Conservation (phyloP, 2,797 vertebrate genomes). For the Sebastes minor region DNA sequence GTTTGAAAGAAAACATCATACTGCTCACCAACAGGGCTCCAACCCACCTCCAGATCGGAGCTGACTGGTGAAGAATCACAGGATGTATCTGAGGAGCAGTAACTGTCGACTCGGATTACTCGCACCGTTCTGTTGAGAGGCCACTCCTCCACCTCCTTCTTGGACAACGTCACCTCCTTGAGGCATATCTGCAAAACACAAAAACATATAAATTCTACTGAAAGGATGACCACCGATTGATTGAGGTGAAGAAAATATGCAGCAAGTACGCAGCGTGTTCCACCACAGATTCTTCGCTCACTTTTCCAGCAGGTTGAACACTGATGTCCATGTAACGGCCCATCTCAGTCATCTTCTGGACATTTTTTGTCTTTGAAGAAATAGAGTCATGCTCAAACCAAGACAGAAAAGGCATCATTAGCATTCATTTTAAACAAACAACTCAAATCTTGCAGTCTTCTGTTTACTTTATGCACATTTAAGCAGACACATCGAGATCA, state of each 20-base stretch:
- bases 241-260: background rate
- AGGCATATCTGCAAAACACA: slow-evolving; percentile 60
- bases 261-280: background rate
- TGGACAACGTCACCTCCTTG: slow-evolving; percentile 70
- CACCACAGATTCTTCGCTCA: slow-evolving; percentile 40
- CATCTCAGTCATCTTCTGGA: slow-evolving; percentile 71
- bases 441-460: background rate
- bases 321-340: slow-evolving; percentile 84
- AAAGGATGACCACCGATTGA: background rate
- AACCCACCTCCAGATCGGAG: slow-evolving; percentile 87
- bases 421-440: background rate
- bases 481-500: background rate
- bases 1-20: background rate
- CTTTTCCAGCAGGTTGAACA: slow-evolving; percentile 79
- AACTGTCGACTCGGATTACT: slow-evolving; percentile 70
- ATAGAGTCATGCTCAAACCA: slow-evolving; percentile 48
- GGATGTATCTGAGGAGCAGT: slow-evolving; percentile 77
- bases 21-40: background rate
- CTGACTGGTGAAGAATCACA: slow-evolving; percentile 79
- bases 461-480: background rate
- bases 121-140: slow-evolving; percentile 43
- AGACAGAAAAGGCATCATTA: background rate
- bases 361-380: slow-evolving; percentile 53
- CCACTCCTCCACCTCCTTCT: slow-evolving; percentile 45
- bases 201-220: background rate